Conservation (phyloP, 2,797 vertebrate genomes). For the Babyrousa celebensis region DNA sequence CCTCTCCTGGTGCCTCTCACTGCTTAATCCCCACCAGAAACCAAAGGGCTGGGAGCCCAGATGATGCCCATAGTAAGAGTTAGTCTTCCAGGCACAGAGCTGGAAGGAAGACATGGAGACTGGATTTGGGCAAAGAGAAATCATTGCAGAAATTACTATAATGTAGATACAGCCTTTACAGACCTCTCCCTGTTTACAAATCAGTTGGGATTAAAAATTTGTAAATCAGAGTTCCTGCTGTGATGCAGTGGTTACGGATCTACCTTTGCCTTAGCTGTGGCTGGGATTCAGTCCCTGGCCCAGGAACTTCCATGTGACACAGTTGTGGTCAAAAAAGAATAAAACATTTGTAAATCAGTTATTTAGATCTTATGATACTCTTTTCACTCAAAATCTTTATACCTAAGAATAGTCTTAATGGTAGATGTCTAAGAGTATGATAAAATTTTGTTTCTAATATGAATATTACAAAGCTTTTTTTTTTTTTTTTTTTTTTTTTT, state of each 20-base stretch:
- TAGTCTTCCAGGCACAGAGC: not conserved
- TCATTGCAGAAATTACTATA: not conserved
- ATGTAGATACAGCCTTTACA: not conserved
- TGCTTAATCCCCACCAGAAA: not conserved
- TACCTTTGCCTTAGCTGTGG: too few species aligned
- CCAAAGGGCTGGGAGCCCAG: not conserved
- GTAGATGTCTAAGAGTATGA: not conserved
- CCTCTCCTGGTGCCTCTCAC: not conserved
- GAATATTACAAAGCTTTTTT: too few species aligned
- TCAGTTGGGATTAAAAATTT: not conserved
- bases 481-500: too few species aligned
- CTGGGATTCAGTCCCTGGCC: too few species aligned
- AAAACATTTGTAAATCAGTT: not conserved
- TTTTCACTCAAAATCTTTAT: constrained; percentile 2
- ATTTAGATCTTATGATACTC: not conserved
- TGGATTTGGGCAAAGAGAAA: not conserved
- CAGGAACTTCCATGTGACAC: too few species aligned
- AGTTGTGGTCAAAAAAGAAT: too few species aligned
- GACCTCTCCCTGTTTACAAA: not conserved
- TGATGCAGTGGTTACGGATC: too few species aligned
- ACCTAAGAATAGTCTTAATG: not conserved
- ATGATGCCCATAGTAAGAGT: not conserved
- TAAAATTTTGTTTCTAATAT: too few species aligned
- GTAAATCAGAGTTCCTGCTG: not conserved
- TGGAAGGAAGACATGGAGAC: not conserved